A percentile compares a stretch with the other conserved stretches of the same genome.
Evolutionary conservation across 1,140 invertebrate species (phyloP).

Genomic region (Calliphora vicina): DNA sequence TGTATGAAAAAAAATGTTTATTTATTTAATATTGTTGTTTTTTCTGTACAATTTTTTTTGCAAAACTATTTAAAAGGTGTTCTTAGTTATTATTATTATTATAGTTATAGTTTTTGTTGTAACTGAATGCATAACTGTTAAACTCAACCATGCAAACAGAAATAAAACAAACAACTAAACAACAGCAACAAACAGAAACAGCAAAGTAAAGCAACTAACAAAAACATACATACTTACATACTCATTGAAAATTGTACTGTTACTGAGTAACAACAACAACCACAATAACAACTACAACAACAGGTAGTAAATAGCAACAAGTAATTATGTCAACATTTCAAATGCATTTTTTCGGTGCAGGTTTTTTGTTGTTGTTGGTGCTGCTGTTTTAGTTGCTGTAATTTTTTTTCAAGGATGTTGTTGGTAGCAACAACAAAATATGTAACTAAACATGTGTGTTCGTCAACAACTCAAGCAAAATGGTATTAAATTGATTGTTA

Average conservation of each 20-base stretch:
- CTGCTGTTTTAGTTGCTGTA: neutral
- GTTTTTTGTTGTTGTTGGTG: neutral
- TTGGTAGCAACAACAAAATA: neutral
- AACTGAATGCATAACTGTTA: neutral
- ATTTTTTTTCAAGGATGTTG: slow-evolving; percentile 7
- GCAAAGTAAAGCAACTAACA: no score
- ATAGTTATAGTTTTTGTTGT: neutral
- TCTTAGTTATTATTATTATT: neutral
- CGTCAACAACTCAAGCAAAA: no score
- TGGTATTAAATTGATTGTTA: neutral
- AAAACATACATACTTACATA: neutral
- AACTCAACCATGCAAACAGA: neutral
- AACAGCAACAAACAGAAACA: neutral
- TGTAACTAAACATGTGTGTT: neutral
- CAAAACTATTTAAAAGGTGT: neutral
- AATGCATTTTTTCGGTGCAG: neutral
- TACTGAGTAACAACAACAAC: neutral
- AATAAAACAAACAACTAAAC: neutral
- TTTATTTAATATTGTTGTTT: neutral
- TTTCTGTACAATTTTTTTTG: no score
- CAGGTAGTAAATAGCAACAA: slow-evolving; percentile 3
- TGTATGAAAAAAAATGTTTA: neutral
- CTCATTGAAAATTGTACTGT: neutral
- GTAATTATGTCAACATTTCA: slow-evolving; percentile 17
- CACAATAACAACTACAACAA: neutral